These are phyloP conservation scores for Mycalesis mineus DNA, from an alignment of 2,888 invertebrate species.

Conservation along the genomic window DNA sequence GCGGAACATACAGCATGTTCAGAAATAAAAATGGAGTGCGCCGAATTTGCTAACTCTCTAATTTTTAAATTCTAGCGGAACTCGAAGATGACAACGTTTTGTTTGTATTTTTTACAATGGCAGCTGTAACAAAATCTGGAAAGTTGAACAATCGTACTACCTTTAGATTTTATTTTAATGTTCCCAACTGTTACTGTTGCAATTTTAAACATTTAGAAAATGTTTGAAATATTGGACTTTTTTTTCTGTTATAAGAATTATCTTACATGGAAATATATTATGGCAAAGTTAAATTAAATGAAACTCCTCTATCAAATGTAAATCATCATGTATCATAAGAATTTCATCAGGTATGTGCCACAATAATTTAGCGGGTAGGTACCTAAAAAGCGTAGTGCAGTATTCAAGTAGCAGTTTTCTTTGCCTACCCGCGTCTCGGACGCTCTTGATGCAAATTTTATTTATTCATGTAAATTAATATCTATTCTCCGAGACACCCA, in stretches of 20 bases:
- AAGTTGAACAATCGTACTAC: neutral
- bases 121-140: neutral
- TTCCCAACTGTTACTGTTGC: too few species aligned
- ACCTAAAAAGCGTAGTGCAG: slow-evolving; percentile 29
- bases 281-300: neutral
- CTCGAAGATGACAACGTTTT: slow-evolving; percentile 8
- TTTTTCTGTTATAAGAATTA: too few species aligned
- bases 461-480: slow-evolving; percentile 79
- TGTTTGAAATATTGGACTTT: too few species aligned
- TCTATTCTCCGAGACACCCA: slow-evolving; percentile 70
- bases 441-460: slow-evolving; percentile 77
- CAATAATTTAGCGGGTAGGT: slow-evolving; percentile 30
- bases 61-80: slow-evolving; percentile 21
- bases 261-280: neutral
- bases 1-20: slow-evolving; percentile 34
- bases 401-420: slow-evolving; percentile 53
- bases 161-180: neutral
- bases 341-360: slow-evolving; percentile 28
- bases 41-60: slow-evolving; percentile 26
- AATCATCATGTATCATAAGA: slow-evolving; percentile 21
- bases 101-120: neutral
- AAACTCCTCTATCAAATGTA: neutral
- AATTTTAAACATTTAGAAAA: too few species aligned
- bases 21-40: slow-evolving; percentile 29
- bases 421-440: slow-evolving; percentile 48